phyloP scores from a whole-genome alignment of 2,888 invertebrate species.

The Tipula lateralis region DNA sequence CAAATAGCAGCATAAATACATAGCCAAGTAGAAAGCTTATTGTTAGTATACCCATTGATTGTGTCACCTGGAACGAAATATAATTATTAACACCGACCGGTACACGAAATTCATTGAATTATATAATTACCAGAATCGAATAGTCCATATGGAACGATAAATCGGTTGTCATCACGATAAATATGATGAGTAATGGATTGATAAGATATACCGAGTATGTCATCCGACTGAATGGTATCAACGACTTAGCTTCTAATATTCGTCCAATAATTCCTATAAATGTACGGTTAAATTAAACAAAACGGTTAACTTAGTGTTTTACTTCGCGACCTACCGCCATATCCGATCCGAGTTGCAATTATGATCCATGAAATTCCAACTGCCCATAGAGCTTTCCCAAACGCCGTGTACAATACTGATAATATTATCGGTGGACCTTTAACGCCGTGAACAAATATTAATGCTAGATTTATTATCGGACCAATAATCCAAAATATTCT shows the following conservation, averaged over 20 bases:
- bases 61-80: constrained; percentile 32
- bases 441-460: constrained; percentile 48
- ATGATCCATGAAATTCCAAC: constrained; percentile 51
- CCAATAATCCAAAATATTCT: constrained; percentile 39
- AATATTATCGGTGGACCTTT: constrained; percentile 44
- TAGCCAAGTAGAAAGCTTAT: constrained; percentile 32
- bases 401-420: constrained; percentile 48
- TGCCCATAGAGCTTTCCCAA: constrained; percentile 51
- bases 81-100: not conserved
- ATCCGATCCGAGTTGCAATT: constrained; percentile 50
- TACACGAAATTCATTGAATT: not conserved
- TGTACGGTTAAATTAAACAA: no score
- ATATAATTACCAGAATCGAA: constrained; percentile 33
- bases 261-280: constrained; percentile 33
- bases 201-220: constrained; percentile 52
- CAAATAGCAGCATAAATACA: constrained; percentile 35
- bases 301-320: no score
- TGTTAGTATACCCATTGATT: constrained; percentile 32
- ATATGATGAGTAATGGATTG: constrained; percentile 50
- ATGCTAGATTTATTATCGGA: constrained; percentile 46
- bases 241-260: constrained; percentile 41
- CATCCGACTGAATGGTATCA: constrained; percentile 46
- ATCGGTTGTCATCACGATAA: constrained; percentile 40
- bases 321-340: constrained; percentile 44
- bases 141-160: constrained; percentile 35